Base-by-base conservation (phyloP, 2,797 vertebrate genomes). In the Danio aesculapii region DNA sequence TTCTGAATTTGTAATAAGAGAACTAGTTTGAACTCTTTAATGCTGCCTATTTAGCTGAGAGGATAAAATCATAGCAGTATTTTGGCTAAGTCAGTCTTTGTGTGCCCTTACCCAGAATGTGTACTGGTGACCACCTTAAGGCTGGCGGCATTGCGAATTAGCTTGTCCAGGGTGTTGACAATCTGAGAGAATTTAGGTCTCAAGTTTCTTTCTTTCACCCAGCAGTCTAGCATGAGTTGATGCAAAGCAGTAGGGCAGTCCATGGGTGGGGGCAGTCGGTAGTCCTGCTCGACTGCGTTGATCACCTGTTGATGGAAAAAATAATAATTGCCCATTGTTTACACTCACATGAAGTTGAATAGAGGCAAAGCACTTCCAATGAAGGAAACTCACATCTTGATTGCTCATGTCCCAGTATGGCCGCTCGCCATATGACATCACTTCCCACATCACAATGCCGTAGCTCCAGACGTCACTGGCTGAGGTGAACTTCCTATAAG, bases 401-500 rank as follows among this genome's bases (percentile, higher is more conserved):
- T 99, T 99, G 92, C 96, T 98, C 98, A 99, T 99, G 93, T 99
- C 98, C 98, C 98, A 99, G 91, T 99, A 99, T 8, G 98, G 98
- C 82, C 98, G 92, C 87, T 99, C 98, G 53, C 98, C 98, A 0
- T 99, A 99, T 16, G 97, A 99, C 98, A 99, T 99, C 88, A 99
- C 98, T 87, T 99, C 98, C 98, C 98, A 99, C 98, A 99, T 99
- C 90, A 99, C 97, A 0, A 99, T 99, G 41, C 98, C 98, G 0
- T 99, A 99, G 90, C 98, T 99, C 98, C 98, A 99, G 69, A 99
- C 98, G 0, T 99, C 98, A 0, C 98, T 99, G 81, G 98, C 97
- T 0, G 98, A 99, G 14, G 98, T 99, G 93, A 99, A 99, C 90
- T 99, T 99, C 91, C 98, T 96, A 91, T 99, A 99, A 78, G 97